Evolutionary conservation across 2,797 vertebrate species (phyloP).

Genomic region (Macrochelys suwanniensis): DNA sequence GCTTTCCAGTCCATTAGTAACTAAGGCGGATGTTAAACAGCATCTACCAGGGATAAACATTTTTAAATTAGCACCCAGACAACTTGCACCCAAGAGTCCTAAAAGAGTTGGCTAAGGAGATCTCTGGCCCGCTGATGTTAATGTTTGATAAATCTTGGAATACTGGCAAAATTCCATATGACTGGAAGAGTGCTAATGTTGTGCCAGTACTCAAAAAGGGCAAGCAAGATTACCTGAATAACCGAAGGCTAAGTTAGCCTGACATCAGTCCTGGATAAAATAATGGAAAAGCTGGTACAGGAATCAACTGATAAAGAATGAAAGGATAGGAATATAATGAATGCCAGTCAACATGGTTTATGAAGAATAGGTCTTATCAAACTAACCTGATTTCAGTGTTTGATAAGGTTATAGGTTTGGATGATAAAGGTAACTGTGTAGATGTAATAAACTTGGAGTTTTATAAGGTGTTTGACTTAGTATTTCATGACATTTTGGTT

Average conservation of each 20-base stretch:
- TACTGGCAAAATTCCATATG: constrained; percentile 51
- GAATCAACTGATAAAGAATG: constrained; percentile 19
- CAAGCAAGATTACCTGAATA: constrained; percentile 48
- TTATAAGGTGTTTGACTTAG: constrained; percentile 49
- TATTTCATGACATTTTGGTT: constrained; percentile 33
- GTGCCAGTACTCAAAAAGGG: constrained; percentile 60
- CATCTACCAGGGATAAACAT: neutral
- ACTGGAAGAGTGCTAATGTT: constrained; percentile 22
- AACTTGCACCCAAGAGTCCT: neutral
- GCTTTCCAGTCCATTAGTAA: neutral
- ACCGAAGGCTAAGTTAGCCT: neutral
- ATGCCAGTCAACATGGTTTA: constrained; percentile 44
- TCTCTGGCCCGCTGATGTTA: neutral
- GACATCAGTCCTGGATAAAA: constrained; percentile 56
- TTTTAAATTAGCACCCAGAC: neutral
- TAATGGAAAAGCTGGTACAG: constrained; percentile 42
- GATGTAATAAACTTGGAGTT: constrained; percentile 46
- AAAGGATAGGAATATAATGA: neutral
- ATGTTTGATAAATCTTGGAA: constrained; percentile 48
- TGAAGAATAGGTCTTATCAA: constrained; percentile 28
- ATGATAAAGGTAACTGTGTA: constrained; percentile 57
- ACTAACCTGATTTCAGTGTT: constrained; percentile 69
- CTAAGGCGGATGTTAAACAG: neutral
- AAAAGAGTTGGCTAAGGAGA: neutral
- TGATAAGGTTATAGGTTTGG: constrained; percentile 60